Evolutionary conservation across 2,888 invertebrate genomes (phyloP).

Genomic region (Eumerus sabulonum): DNA sequence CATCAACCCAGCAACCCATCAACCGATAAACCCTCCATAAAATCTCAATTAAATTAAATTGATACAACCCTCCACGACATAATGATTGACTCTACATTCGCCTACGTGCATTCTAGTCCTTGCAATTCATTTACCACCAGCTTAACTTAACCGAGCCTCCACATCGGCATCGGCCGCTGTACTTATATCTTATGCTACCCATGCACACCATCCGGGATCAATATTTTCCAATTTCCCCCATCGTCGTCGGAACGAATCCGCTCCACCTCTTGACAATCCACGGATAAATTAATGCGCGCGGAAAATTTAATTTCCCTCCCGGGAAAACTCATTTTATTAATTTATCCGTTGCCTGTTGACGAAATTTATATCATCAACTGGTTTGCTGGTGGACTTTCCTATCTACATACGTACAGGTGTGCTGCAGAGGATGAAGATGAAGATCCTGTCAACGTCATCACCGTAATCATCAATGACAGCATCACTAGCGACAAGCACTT

Average conservation of each 20-base stretch:
- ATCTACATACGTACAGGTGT: not conserved
- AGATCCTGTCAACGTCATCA: conserved; percentile 39
- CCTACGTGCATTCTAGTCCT: conserved; percentile 1
- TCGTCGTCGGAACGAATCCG: too few relatives aligned
- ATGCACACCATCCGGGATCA: conserved; percentile 45
- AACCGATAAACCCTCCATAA: too few relatives aligned
- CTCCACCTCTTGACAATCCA: too few relatives aligned
- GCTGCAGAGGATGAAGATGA: conserved; percentile 6
- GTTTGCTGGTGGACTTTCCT: conserved; percentile 12
- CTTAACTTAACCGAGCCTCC: conserved; percentile 11
- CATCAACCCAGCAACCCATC: too few relatives aligned
- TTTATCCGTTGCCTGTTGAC: conserved; percentile 51
- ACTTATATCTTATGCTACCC: conserved; percentile 9
- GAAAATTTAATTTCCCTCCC: conserved; percentile 66
- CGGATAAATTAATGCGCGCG: conserved; percentile 63
- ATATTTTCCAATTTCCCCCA: conserved; percentile 65
- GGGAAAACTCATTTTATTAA: conserved; percentile 64
- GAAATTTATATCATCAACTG: conserved; percentile 58
- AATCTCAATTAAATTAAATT: conserved; percentile 45
- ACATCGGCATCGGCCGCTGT: not conserved
- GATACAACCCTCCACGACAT: conserved; percentile 26
- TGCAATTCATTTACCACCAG: conserved; percentile 24
- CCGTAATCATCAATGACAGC: too few relatives aligned
- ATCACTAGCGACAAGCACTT: conserved; percentile 47
- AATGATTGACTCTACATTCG: conserved; percentile 14